A percentile compares a stretch with the other conserved stretches of the same genome.
Evolutionary conservation across 2,113 vertebrate genomes (phyloP).

Genomic region (Mugil cephalus): DNA sequence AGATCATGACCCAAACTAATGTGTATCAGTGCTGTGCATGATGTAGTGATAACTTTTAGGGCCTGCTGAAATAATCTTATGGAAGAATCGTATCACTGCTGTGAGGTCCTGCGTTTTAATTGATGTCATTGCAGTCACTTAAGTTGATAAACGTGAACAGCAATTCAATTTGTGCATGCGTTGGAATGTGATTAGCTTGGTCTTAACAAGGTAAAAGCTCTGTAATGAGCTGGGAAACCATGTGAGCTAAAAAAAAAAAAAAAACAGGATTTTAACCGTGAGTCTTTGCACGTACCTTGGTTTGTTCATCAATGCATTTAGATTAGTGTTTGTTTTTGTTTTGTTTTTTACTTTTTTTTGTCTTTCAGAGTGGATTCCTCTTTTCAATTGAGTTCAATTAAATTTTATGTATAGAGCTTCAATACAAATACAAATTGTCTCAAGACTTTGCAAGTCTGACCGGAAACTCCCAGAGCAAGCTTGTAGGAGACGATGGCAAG

Average conservation of each 20-base stretch:
- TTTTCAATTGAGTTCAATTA: no score
- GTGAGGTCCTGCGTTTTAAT: neutral
- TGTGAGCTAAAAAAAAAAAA: conserved; percentile 17
- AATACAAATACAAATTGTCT: no score
- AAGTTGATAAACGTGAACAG: conserved; percentile 11
- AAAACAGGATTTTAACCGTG: no score
- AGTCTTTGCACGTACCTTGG: no score
- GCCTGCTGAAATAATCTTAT: neutral
- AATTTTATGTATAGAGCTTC: no score
- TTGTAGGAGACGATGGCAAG: no score
- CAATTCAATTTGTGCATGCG: conserved; percentile 23
- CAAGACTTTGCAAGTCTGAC: no score
- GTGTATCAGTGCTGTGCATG: neutral
- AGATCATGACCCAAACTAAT: neutral
- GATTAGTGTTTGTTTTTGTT: no score
- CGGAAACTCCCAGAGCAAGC: no score
- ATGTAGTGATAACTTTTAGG: neutral
- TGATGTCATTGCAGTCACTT: conserved; percentile 32
- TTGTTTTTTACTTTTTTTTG: no score
- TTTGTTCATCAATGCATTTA: no score
- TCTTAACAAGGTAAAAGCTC: conserved; percentile 21
- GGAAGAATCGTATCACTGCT: neutral
- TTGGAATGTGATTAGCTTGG: conserved; percentile 26
- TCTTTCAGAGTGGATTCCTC: no score
- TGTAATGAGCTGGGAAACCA: conserved; percentile 7